Evolutionary conservation across 1,140 invertebrate genomes (phyloP).

Genomic region (Cecropterus lyciades): DNA sequence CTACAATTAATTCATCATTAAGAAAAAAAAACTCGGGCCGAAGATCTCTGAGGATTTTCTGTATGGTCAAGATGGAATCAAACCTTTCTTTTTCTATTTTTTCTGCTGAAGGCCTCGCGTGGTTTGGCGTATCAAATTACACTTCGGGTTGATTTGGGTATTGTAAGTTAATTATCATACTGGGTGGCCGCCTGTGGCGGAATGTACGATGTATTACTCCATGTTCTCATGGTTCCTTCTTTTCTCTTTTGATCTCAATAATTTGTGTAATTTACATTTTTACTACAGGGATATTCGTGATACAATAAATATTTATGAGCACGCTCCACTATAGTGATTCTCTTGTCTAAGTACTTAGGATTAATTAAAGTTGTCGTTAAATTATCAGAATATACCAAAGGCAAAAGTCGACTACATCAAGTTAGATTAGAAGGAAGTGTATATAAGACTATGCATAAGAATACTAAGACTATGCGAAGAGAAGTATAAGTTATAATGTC

Average conservation of each 20-base stretch:
- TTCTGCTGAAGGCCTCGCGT: conserved; percentile 19
- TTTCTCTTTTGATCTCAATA: conserved; percentile 28
- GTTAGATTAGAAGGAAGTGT: too few species aligned
- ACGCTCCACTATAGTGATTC: too few species aligned
- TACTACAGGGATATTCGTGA: too few species aligned
- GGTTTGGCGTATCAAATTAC: conserved; percentile 35
- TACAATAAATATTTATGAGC: too few species aligned
- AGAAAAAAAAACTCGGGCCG: background rate
- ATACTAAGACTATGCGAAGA: too few species aligned
- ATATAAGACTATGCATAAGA: too few species aligned
- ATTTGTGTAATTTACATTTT: conserved; percentile 17
- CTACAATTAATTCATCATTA: too few species aligned
- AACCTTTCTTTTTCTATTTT: conserved; percentile 3
- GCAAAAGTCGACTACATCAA: too few species aligned
- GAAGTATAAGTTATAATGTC: too few species aligned
- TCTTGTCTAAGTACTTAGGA: too few species aligned
- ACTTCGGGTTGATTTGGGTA: conserved; percentile 32
- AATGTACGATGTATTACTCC: conserved; percentile 16
- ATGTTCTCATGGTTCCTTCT: conserved; percentile 15
- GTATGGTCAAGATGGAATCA: background rate
- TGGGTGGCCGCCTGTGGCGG: conserved; percentile 33
- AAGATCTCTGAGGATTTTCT: background rate
- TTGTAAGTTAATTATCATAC: conserved; percentile 36
- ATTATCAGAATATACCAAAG: too few species aligned
- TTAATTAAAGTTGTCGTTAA: too few species aligned